Evolutionary conservation across 92 coral and sea anemone species (phyloP), one percentile per base, ranked within the genome.

Genomic region (Meandrina meandrites): DNA sequence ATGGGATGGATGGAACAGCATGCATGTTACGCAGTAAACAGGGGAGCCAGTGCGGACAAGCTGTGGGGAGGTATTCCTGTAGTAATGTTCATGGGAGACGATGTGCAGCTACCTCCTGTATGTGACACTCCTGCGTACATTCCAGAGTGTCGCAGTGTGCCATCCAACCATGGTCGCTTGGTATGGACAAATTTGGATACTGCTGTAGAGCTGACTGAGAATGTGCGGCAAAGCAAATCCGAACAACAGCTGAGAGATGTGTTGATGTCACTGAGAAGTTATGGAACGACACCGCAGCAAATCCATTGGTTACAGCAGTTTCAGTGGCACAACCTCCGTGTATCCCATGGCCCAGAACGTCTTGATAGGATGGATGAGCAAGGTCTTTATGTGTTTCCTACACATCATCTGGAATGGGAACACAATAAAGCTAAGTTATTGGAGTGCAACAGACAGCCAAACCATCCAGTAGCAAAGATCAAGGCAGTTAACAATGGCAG

Each of bases 1-100:
- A 36, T 89, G 88, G 88, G 85, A 32, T 89, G 88, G 92, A 89
- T 89, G 78, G 86, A 89, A 77, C 92, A 89, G 76, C 92, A 89
- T 50, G 18, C 75, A 53, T 57, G 85, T 1, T 83, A 89, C 56
- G 84, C 75, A 17, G 72, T 87, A 60, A 80, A 87, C 24, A 80
- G 62, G 71, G 86, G 81, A 87, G 75, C 47, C 30, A 67, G 75
- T 22, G 18, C 86, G 18, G 81, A 80, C 18, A 81, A 80, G 64
- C 80, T 51, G 21, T 79, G 90, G 86, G 90, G 90, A 87, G 86
- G 68, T 32, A 51, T 87, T 57, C 90, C 90, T 54, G 89, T 86
- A n/a, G n/a, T n/a, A n/a, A n/a, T n/a, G n/a, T n/a, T n/a, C n/a
- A 28, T 87, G 80, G 90, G 90, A 54, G 90, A 87, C 34, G 90